A percentile compares a stretch with the other conserved stretches of the same genome.
Conservation (phyloP, 2,113 vertebrate genomes). For the Alectura lathami region DNA sequence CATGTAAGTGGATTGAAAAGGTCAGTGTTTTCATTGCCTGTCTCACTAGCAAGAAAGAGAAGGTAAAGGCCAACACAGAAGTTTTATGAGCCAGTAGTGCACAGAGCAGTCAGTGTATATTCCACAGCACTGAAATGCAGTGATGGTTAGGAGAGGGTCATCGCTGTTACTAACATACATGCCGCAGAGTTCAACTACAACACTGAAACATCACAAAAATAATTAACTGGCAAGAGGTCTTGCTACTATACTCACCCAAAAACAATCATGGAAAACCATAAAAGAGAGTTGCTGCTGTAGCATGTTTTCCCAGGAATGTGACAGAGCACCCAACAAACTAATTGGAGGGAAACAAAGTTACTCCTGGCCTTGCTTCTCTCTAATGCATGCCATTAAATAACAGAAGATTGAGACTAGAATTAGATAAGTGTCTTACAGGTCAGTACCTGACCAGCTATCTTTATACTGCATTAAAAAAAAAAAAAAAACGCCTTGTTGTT, state of each 20-base stretch:
- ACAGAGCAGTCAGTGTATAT: not conserved
- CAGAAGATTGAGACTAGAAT: not conserved
- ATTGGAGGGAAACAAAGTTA: not conserved
- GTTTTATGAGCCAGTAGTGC: not conserved
- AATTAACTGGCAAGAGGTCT: not conserved
- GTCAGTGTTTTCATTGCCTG: not conserved
- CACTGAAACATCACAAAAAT: not conserved
- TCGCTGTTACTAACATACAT: not conserved
- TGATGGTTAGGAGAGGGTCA: not conserved
- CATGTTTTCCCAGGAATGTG: not conserved
- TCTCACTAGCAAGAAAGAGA: not conserved
- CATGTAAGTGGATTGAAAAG: not conserved
- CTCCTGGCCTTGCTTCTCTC: not conserved
- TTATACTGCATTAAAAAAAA: not conserved
- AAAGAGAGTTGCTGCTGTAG: not conserved
- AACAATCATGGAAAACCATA: not conserved
- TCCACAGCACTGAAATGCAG: not conserved
- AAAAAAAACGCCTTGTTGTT: not conserved
- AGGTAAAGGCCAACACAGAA: not conserved
- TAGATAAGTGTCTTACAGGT: not conserved
- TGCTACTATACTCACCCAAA: not conserved
- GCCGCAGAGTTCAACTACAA: not conserved
- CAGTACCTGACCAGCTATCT: not conserved
- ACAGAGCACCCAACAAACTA: rapidly evolving
- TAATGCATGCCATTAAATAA: not conserved